Evolutionary conservation across 2,113 vertebrate genomes (phyloP).

Genomic region (Petaurus breviceps): DNA sequence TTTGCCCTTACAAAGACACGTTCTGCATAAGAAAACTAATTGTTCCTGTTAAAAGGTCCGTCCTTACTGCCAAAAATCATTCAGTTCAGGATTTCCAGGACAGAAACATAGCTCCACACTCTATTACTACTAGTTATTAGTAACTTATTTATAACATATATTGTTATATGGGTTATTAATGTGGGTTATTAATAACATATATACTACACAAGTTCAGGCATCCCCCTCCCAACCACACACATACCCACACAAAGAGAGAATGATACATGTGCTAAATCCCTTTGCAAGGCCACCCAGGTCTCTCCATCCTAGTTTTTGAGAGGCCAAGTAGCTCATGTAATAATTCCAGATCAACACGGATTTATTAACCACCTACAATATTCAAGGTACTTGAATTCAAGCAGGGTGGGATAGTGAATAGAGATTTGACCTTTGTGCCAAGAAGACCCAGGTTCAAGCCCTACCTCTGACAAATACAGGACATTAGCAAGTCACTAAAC

Average conservation of each 20-base stretch:
- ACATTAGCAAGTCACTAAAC: background rate
- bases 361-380: background rate
- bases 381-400: background rate
- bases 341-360: background rate
- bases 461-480: background rate
- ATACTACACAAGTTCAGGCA: background rate
- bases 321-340: background rate
- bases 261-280: background rate
- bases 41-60: background rate
- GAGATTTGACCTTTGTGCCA: background rate
- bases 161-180: too few species aligned
- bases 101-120: background rate
- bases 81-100: background rate
- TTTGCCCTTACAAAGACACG: background rate
- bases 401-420: background rate
- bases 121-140: too few species aligned
- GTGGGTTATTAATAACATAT: background rate
- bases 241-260: background rate
- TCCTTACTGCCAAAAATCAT: background rate
- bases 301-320: background rate
- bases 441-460: background rate
- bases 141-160: too few species aligned
- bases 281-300: background rate
- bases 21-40: background rate
- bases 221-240: background rate